Percentiles rank a stretch among this genome's conserved stretches.
Evolutionary conservation across 2,797 vertebrate species (phyloP).

Genomic region (Crax fasciolata): DNA sequence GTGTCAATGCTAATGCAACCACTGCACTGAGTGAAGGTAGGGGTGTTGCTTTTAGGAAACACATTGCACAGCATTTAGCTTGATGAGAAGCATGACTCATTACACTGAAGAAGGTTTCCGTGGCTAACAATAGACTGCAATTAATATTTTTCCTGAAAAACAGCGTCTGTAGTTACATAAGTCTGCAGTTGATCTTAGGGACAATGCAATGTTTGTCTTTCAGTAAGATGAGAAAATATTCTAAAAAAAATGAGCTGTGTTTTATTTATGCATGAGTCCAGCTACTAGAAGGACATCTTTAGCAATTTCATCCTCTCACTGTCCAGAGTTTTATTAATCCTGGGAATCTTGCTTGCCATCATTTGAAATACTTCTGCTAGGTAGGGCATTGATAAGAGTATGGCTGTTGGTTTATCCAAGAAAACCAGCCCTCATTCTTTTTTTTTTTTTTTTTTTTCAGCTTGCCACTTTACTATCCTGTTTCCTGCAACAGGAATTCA

Average conservation of each 20-base stretch:
- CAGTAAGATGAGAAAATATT: not conserved
- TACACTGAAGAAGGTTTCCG: constrained; percentile 23
- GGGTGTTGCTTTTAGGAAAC: not conserved
- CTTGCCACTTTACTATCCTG: not conserved
- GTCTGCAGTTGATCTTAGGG: constrained; percentile 6
- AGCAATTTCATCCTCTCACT: not conserved
- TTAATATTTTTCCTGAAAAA: constrained; percentile 54
- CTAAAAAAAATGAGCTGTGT: not conserved
- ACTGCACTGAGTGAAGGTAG: not conserved
- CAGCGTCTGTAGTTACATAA: constrained; percentile 37
- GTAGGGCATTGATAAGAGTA: rapidly evolving
- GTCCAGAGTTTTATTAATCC: not conserved
- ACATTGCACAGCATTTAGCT: not conserved
- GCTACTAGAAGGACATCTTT: not conserved
- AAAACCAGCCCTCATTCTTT: not conserved
- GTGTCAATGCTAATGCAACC: not conserved
- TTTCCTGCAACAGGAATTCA: not conserved
- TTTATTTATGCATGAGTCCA: not conserved
- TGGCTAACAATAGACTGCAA: constrained; percentile 30
- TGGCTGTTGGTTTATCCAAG: not conserved
- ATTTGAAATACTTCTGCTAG: not conserved
- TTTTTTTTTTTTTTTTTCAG: not conserved
- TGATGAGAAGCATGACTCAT: constrained; percentile 15
- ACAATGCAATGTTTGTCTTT: not conserved
- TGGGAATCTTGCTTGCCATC: not conserved